A percentile compares a stretch with the other conserved stretches of the same genome.
Evolutionary conservation across 2,797 vertebrate genomes (phyloP).

Genomic region (Etheostoma nigrum): DNA sequence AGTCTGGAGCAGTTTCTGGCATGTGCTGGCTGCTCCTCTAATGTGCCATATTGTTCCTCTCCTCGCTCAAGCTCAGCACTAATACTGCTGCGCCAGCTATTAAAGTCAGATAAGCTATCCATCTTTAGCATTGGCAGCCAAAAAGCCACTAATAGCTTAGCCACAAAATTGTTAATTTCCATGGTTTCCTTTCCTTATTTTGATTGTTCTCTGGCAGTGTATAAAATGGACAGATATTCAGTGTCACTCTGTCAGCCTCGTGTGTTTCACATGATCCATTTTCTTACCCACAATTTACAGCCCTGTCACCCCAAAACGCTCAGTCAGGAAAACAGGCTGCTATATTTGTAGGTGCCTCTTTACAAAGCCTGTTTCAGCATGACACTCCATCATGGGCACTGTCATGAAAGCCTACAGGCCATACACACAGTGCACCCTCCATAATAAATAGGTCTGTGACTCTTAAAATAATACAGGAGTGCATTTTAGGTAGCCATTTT

Average conservation of each 20-base stretch:
- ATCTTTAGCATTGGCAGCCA: constrained; percentile 83
- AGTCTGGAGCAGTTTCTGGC: constrained; percentile 82
- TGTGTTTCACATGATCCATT: constrained; percentile 36
- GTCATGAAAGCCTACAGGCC: constrained; percentile 27
- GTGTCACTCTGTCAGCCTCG: constrained; percentile 40
- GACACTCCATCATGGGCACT: constrained; percentile 45
- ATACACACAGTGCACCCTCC: constrained; percentile 14
- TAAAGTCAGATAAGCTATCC: constrained; percentile 86
- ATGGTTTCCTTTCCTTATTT: constrained; percentile 72
- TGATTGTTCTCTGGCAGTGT: constrained; percentile 50
- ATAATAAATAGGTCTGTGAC: constrained; percentile 35
- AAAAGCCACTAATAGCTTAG: constrained; percentile 82
- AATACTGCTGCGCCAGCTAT: constrained; percentile 86
- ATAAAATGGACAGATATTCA: constrained; percentile 52
- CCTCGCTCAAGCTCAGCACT: constrained; percentile 82
- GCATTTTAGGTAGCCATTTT: constrained; percentile 32
- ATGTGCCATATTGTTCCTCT: constrained; percentile 85
- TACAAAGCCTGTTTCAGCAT: constrained; percentile 44
- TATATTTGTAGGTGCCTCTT: constrained; percentile 50
- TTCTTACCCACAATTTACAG: constrained; percentile 44
- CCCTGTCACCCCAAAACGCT: constrained; percentile 51
- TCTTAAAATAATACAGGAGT: constrained; percentile 39
- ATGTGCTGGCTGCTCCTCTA: constrained; percentile 85
- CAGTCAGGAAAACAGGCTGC: constrained; percentile 46
- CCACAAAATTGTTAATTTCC: constrained; percentile 83